phyloP scores from a whole-genome alignment of 2,888 invertebrate genomes.

The Melitaea athalia region DNA sequence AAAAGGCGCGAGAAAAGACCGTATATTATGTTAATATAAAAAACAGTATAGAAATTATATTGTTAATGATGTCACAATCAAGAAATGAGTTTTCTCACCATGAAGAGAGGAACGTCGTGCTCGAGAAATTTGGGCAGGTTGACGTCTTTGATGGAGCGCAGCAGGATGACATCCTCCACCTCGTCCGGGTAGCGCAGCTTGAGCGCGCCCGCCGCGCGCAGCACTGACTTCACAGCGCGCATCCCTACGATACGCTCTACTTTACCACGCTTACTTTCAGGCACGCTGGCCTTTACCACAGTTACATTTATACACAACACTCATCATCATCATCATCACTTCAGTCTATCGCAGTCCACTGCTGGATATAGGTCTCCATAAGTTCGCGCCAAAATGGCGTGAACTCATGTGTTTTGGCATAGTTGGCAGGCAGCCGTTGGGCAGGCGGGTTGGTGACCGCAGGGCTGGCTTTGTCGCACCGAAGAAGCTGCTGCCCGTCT shows the following conservation, averaged over 20 bases:
- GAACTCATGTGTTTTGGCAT: no score
- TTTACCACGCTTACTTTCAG: neutral
- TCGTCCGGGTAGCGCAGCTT: constrained; percentile 95
- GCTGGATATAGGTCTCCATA: no score
- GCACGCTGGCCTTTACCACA: neutral
- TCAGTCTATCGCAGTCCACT: no score
- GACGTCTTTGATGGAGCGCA: constrained; percentile 96
- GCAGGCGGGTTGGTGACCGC: no score
- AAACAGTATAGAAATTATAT: neutral
- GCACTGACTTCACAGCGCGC: constrained; percentile 96
- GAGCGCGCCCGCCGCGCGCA: constrained; percentile 94
- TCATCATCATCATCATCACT: no score
- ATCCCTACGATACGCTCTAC: constrained; percentile 81
- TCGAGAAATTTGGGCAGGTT: constrained; percentile 96
- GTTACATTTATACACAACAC: no score
- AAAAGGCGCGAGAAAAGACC: no score
- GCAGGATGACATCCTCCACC: constrained; percentile 91
- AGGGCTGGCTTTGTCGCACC: no score
- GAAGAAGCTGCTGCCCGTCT: no score
- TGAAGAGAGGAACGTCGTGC: constrained; percentile 93
- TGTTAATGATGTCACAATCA: neutral
- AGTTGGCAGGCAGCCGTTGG: no score
- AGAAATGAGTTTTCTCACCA: constrained; percentile 68
- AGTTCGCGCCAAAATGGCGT: no score
- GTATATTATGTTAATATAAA: no score